These are phyloP conservation scores for Columba janthina DNA, from an alignment of 2,113 vertebrate genomes.

Conservation along the genomic window DNA sequence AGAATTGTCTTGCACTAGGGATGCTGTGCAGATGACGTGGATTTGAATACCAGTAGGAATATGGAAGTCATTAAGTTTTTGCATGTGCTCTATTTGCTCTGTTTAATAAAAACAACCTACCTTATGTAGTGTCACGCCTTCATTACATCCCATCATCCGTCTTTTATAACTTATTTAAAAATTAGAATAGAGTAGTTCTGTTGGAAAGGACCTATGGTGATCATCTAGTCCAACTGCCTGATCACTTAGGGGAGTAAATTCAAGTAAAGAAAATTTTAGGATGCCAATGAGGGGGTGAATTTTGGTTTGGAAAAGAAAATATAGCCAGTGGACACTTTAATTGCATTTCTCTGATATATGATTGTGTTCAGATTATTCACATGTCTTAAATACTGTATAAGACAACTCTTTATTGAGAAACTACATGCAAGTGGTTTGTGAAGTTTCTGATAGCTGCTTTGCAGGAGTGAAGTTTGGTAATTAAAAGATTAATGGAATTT, in stretches of 20 bases:
- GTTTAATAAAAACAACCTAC: not conserved
- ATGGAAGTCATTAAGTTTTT: not conserved
- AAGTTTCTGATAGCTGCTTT: not conserved
- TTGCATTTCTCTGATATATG: not conserved
- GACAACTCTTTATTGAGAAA: not conserved
- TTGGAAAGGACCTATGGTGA: not conserved
- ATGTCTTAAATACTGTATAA: not conserved
- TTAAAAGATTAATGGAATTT: not conserved
- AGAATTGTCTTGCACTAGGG: not conserved
- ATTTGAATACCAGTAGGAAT: not conserved
- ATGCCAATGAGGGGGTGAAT: not conserved
- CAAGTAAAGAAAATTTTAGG: not conserved
- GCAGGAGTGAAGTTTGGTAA: not conserved
- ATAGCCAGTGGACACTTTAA: not conserved
- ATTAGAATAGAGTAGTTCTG: not conserved
- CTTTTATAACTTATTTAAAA: not conserved
- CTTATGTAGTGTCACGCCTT: not conserved
- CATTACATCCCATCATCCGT: not conserved
- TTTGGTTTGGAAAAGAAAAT: constrained; percentile 8
- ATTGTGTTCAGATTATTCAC: not conserved
- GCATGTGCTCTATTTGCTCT: not conserved
- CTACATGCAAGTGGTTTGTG: not conserved
- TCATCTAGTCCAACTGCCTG: not conserved
- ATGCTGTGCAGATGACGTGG: not conserved
- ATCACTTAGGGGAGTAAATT: not conserved